Percentiles rank a stretch among this genome's conserved stretches.
Conservation (phyloP, 23 tunicate species). For the Trididemnum clinides region DNA sequence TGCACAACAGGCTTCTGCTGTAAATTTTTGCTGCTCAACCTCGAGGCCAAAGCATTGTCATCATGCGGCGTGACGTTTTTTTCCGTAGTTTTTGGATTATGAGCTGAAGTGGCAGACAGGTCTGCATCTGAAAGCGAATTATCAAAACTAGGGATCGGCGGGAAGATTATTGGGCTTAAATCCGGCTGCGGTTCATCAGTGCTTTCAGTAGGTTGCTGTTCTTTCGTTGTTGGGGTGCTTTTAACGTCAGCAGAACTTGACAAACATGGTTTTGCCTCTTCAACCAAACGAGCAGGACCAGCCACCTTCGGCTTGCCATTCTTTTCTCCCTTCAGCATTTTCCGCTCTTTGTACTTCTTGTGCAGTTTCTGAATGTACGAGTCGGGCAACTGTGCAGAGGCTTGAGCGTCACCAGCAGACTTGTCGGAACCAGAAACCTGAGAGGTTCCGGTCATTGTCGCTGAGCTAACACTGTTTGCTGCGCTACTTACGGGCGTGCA, state of each 20-base stretch:
- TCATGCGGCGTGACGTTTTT: background rate
- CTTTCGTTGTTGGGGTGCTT: background rate
- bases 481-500: no score
- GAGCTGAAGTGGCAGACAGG: background rate
- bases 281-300: no score
- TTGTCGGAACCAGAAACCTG: no score
- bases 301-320: no score
- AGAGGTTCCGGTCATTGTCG: no score
- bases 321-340: background rate
- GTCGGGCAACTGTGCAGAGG: background rate
- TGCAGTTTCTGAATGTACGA: background rate
- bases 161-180: no score
- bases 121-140: background rate
- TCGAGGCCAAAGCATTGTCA: background rate
- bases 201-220: no score
- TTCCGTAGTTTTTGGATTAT: background rate
- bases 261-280: no score
- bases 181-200: no score
- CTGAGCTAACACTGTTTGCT: no score
- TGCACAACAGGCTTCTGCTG: background rate
- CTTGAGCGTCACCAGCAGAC: background rate
- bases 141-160: no score
- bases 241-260: background rate
- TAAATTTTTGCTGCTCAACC: background rate
- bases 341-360: conserved; percentile 6